Conservation (phyloP, 2,888 invertebrate genomes). For the Enchytraeus crypticus region DNA sequence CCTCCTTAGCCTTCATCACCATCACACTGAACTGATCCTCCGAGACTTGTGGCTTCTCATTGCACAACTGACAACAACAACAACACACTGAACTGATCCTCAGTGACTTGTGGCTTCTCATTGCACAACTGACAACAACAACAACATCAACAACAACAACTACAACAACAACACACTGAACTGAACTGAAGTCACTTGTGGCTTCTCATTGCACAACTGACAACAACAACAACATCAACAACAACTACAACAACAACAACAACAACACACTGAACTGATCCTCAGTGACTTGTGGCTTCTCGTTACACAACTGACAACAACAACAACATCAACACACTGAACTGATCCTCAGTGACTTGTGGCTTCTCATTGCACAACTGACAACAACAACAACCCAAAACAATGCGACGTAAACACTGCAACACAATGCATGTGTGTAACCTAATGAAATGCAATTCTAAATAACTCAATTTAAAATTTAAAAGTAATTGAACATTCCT, state of each 20-base stretch:
- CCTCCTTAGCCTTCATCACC: constrained; percentile 60
- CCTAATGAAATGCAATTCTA: too few species aligned
- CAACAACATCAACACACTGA: constrained; percentile 63
- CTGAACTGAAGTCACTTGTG: constrained; percentile 62
- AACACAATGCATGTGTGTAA: too few species aligned
- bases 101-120: constrained; percentile 50
- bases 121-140: constrained; percentile 44
- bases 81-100: constrained; percentile 41
- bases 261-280: neutral
- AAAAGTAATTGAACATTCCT: too few species aligned
- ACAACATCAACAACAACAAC: too few species aligned
- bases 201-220: constrained; percentile 44
- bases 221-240: too few species aligned
- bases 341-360: constrained; percentile 65
- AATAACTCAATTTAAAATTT: too few species aligned
- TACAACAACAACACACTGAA: constrained; percentile 86
- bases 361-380: constrained; percentile 45
- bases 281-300: constrained; percentile 53
- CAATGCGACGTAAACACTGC: too few species aligned
- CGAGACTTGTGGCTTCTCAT: constrained; percentile 43
- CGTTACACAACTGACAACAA: constrained; percentile 45
- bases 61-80: constrained; percentile 36
- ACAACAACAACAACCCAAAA: too few species aligned
- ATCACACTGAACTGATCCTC: constrained; percentile 85
- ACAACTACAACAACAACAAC: too few species aligned